Conservation (phyloP, 2,113 vertebrate genomes). For the Hyperopisus bebe region DNA sequence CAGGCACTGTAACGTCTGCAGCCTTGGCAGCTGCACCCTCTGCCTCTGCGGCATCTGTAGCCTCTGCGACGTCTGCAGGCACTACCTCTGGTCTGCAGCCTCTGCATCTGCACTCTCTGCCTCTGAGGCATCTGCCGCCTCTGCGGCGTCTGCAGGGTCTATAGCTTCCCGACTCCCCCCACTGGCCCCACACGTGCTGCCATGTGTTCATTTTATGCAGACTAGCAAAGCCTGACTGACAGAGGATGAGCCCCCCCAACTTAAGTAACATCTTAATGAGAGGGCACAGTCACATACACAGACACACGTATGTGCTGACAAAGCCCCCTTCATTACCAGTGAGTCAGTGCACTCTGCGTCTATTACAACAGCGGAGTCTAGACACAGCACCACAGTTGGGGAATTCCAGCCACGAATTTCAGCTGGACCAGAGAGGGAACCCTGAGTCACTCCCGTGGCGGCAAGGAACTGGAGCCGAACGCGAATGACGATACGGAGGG, state of each 20-base stretch:
- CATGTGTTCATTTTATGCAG: not conserved
- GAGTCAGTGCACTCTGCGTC: conserved; percentile 11
- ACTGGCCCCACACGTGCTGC: not conserved
- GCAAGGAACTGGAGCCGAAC: conserved; percentile 9
- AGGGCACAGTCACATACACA: not conserved
- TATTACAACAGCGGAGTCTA: conserved; percentile 1
- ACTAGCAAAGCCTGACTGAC: not conserved
- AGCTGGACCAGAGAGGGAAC: not conserved
- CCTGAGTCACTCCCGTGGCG: not conserved
- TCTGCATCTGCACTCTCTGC: no score
- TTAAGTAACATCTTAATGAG: not conserved
- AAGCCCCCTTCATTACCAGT: conserved; percentile 11
- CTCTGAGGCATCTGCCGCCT: no score
- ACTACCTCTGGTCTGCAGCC: no score
- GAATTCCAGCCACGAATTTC: conserved; percentile 19
- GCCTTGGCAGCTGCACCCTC: no score
- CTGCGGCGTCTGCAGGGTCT: not conserved
- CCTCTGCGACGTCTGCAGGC: no score
- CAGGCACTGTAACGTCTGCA: not conserved
- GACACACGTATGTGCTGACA: not conserved
- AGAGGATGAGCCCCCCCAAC: not conserved
- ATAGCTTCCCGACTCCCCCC: not conserved
- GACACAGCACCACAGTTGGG: conserved; percentile 10
- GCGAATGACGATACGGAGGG: not conserved
- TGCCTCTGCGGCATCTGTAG: not conserved